Conservation (phyloP, 2,888 invertebrate species). For the Muschampia plurimacula region DNA sequence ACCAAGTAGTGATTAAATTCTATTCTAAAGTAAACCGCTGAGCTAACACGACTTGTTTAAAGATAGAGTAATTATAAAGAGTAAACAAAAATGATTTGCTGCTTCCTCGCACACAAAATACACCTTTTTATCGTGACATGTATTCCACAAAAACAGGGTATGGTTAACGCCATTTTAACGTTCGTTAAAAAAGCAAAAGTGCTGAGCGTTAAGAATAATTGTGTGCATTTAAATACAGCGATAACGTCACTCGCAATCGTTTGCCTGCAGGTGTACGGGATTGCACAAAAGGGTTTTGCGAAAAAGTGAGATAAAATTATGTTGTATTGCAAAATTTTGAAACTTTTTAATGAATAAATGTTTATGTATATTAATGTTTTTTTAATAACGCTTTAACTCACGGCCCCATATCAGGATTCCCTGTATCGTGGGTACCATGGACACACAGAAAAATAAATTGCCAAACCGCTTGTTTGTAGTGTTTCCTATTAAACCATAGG, state of each 20-base stretch:
- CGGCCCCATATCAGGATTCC: no score
- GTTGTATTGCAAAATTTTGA: neutral
- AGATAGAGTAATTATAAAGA: neutral
- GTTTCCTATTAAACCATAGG: no score
- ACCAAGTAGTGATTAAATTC: no score
- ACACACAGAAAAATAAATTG: no score
- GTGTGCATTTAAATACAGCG: conserved; percentile 64
- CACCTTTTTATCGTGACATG: neutral
- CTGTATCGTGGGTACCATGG: no score
- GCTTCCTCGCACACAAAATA: neutral
- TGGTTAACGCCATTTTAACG: conserved; percentile 18
- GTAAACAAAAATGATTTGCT: neutral
- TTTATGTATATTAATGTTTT: no score
- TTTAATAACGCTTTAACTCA: no score
- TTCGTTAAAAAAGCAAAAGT: conserved; percentile 22
- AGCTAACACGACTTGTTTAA: no score
- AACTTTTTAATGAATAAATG: neutral
- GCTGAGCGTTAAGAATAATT: conserved; percentile 58
- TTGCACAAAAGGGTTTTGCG: conserved; percentile 8
- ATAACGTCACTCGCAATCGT: conserved; percentile 70
- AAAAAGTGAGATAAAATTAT: conserved; percentile 2
- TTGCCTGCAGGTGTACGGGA: conserved; percentile 47
- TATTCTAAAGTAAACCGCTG: no score
- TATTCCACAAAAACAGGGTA: neutral
- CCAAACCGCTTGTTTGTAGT: no score